phyloP scores from a whole-genome alignment of 2,113 vertebrate species.

The Albula goreensis region DNA sequence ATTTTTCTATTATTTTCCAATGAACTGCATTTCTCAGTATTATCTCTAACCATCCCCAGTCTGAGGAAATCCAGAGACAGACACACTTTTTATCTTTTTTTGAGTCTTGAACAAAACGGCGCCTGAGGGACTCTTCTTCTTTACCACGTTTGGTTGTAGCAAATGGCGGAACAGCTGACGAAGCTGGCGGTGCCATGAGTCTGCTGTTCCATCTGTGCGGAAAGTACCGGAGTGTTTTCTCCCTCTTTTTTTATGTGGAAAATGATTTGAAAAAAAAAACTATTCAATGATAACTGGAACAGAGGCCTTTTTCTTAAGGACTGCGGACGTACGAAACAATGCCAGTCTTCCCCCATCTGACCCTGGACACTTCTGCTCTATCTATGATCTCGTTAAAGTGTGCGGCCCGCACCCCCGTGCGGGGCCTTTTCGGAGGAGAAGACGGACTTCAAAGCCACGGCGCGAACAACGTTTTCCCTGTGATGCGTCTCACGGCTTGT shows the following conservation, averaged over 20 bases:
- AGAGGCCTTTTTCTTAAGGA: constrained; percentile 6
- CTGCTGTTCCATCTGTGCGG: constrained; percentile 16
- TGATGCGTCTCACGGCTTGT: constrained; percentile 6
- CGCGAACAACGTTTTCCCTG: not conserved
- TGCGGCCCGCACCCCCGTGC: not conserved
- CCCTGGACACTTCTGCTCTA: not conserved
- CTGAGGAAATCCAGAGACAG: not conserved
- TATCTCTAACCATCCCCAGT: too few relatives aligned
- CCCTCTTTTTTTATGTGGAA: not conserved
- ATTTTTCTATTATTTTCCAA: too few relatives aligned
- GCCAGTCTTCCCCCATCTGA: not conserved
- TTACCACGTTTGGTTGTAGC: constrained; percentile 9
- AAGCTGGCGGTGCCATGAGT: not conserved
- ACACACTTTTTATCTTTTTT: constrained; percentile 1
- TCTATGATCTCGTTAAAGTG: not conserved
- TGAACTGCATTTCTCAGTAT: too few relatives aligned
- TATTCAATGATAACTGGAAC: not conserved
- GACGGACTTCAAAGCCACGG: not conserved
- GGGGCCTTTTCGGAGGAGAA: not conserved
- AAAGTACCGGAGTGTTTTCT: not conserved
- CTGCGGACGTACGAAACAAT: not conserved
- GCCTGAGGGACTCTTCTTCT: constrained; percentile 3
- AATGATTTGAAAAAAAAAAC: not conserved
- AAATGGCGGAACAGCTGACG: constrained; percentile 20
- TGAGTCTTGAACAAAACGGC: not conserved